Base-by-base conservation (phyloP, 2,888 invertebrate species). In the Spodoptera littoralis region DNA sequence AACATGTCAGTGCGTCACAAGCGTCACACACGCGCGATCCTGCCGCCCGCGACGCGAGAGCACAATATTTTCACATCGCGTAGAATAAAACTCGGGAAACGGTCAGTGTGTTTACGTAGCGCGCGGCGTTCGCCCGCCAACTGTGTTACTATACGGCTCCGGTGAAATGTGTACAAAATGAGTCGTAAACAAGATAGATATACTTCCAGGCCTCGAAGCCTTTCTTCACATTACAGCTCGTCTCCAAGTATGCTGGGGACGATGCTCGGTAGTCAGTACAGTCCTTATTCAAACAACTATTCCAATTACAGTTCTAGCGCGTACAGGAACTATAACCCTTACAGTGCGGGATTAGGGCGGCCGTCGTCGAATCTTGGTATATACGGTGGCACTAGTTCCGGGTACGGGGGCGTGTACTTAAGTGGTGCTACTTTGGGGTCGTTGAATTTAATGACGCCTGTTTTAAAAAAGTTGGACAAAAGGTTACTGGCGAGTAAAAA, bases 341-440 rank as follows among this genome's bases (percentile, higher is more conserved):
- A 94, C 78, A 92, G 90, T 61, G 85, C 91, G 41, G 93, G 94
- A 1, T 85, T 93, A 76, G 91, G 92, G 1, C 85, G 94, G 45
- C 81, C 90, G n/a, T 81, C 86, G 11, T 89, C 92, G 5, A 91
- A 90, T 73, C 84, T 91, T 50, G 92, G 93, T n/a, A 93, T 96
- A 60, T 96, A 96, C 68, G 96, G 96, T 3, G 96, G 96, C 42
- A 96, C 96, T 0, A 89, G 95, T 67, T 96, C 96, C 4, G 96
- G 96, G 6, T 97, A 97, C 81, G 97, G 97, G 11, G 96, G 96
- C 52, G 92, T 96, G 30, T 96, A 96, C 62, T 90, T 97, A 72
- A 96, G 96, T 61, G 94, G 96, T 44, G 95, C 94, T 36, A 88
- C 95, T 4, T 88, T 96, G 58, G 93, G 95, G 24, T 96, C 96